These are phyloP conservation scores for Pentamera pediparva DNA, from an alignment of 53 echinoderm and acorn worm species.

Conservation along the genomic window DNA sequence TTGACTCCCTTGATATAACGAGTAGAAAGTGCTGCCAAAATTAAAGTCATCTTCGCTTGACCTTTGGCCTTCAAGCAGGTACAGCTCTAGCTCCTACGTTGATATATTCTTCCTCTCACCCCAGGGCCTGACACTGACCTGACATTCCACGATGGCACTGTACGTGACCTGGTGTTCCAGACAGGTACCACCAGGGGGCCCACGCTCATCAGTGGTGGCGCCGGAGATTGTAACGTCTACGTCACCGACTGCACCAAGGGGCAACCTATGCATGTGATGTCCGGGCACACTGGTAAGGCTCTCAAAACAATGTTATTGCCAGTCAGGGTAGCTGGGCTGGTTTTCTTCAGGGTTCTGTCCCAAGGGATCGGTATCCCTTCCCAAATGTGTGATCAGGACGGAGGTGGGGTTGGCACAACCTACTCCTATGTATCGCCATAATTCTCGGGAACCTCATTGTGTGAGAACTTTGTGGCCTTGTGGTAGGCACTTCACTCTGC, in stretches of 20 bases:
- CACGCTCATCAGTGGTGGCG: conserved; percentile 85
- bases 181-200: conserved; percentile 61
- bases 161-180: conserved; percentile 90
- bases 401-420: no score
- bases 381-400: background rate
- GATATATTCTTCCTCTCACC: background rate
- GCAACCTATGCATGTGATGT: conserved; percentile 72
- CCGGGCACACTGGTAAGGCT: conserved; percentile 72
- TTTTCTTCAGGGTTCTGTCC: background rate
- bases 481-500: no score
- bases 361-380: background rate
- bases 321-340: background rate
- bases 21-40: no score
- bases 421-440: no score
- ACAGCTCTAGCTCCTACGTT: no score
- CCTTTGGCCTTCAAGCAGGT: no score
- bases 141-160: conserved; percentile 89
- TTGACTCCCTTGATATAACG: no score
- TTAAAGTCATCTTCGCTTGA: no score
- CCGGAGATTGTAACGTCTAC: conserved; percentile 91
- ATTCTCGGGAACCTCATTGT: no score
- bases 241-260: conserved; percentile 81
- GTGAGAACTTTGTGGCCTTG: no score
- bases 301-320: no score
- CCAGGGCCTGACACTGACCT: conserved; percentile 85